These are phyloP conservation scores for Anneissia japonica DNA, from an alignment of 35 echinoderm and acorn worm species.

Conservation along the genomic window DNA sequence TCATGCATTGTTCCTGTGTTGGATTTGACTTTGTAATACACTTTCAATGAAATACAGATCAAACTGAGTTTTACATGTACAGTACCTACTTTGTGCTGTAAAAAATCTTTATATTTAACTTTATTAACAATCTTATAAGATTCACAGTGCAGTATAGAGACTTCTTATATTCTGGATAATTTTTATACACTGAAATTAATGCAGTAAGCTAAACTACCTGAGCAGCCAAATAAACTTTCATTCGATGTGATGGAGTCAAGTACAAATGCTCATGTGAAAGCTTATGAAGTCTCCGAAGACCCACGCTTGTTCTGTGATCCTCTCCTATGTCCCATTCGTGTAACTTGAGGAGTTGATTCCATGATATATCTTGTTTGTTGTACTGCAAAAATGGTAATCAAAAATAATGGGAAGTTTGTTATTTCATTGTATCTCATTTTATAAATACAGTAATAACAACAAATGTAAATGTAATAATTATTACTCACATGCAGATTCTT, in stretches of 20 bases:
- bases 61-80: no score
- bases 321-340: slow-evolving; percentile 16
- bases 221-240: background rate
- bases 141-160: background rate
- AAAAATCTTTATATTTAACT: background rate
- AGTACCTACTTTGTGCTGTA: background rate
- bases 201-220: no score
- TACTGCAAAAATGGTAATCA: slow-evolving; percentile 9
- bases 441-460: no score
- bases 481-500: slow-evolving; percentile 49
- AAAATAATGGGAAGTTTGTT: background rate
- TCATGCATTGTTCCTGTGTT: no score
- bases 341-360: slow-evolving; percentile 18
- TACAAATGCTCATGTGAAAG: slow-evolving; percentile 17
- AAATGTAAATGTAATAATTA: no score
- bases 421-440: no score
- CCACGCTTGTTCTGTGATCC: background rate
- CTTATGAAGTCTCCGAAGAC: background rate
- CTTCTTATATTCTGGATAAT: background rate
- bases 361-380: slow-evolving; percentile 23
- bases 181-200: background rate
- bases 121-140: background rate
- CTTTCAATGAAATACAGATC: no score
- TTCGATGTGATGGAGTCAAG: slow-evolving; percentile 29
- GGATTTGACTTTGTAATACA: no score